Evolutionary conservation across 1,140 invertebrate species (phyloP), one percentile per base, ranked within the genome.

Genomic region (Coelopa frigida): DNA sequence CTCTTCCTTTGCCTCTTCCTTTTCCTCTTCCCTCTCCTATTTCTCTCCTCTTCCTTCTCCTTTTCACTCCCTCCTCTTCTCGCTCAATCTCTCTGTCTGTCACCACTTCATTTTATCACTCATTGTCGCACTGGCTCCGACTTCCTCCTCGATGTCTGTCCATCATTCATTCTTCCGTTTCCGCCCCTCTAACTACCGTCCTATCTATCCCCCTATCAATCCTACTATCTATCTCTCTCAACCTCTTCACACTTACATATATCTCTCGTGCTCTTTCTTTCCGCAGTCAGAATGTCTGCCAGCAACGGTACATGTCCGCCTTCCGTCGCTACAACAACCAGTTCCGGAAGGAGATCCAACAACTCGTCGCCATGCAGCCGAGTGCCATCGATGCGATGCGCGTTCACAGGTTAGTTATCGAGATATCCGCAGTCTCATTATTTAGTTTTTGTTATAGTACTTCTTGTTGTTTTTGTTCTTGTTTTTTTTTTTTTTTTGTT

Each of bases 301-400:
- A 50, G 21, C 52, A 55, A 49, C 63, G 63, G 33, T 67, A 67
- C 42, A 44, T 52, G 41, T 55, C 56, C 46, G 49, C 63, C 32
- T 66, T 66, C 46, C 60, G 57, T 38, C 55, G 56, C 42, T 67
- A 67, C 50, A 67, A 67, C 53, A 53, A 58, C 31, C 55, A 56
- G 46, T 67, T 67, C 54, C 60, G 60, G 48, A 54, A 54, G 49
- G 63, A 67, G 60, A 60, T 67, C 51, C 52, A 55, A 51, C 59
- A 60, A 39, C 63, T 61, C 31, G 63, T 66, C 40, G 54, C 61
- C 46, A 67, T 67, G 63, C 63, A 67, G 36, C 60, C 63, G 29
- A 64, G 53, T 35, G 63, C 63, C 41, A 64, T 66, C 48, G 63
- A 67, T 50, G 60, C 63, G 3, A 67, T 67, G 63, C 56, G 63